phyloP scores from a whole-genome alignment of 2,797 vertebrate species.

The Myotis pilosus region DNA sequence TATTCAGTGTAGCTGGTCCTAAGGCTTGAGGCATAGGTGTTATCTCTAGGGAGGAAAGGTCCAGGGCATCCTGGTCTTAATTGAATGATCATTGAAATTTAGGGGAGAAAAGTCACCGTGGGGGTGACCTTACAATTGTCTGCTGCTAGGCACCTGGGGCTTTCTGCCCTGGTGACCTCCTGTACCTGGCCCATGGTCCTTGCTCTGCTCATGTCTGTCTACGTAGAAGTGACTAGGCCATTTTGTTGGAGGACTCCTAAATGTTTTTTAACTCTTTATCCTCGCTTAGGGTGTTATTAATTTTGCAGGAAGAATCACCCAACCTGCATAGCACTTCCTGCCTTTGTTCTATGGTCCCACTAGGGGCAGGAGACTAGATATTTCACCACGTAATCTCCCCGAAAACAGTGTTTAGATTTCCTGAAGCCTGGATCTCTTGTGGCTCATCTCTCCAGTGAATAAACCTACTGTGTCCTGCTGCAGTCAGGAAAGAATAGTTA shows the following conservation, averaged over 20 bases:
- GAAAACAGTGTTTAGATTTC: background rate
- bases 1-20: too few species aligned
- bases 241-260: background rate
- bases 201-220: too few species aligned
- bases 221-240: background rate
- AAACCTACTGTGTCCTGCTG: background rate
- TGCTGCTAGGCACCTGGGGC: too few species aligned
- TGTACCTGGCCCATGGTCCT: too few species aligned
- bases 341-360: background rate
- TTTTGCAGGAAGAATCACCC: background rate
- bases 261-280: background rate
- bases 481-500: background rate
- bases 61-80: too few species aligned
- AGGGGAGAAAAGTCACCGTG: too few species aligned
- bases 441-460: background rate
- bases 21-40: too few species aligned
- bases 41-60: too few species aligned
- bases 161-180: too few species aligned
- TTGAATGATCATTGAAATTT: too few species aligned
- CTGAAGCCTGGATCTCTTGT: background rate
- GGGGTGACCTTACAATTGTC: too few species aligned
- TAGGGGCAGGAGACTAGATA: background rate
- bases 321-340: background rate
- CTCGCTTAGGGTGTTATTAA: background rate
- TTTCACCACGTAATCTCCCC: background rate